phyloP scores from a whole-genome alignment of 92 coral and sea anemone species.

The Ricordea florida region DNA sequence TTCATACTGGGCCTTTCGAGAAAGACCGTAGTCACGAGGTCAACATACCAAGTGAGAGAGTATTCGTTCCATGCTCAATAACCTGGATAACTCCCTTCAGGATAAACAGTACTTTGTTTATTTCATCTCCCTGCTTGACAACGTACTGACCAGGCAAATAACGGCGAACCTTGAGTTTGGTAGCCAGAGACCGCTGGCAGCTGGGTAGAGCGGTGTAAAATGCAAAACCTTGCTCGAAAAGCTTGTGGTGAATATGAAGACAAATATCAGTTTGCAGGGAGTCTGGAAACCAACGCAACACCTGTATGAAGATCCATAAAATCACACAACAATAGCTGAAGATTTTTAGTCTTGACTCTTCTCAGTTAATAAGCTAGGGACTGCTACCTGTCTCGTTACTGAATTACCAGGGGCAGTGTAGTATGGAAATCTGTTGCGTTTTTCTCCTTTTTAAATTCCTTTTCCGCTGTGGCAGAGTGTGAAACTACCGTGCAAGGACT shows the following conservation, averaged over 20 bases:
- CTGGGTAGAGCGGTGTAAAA: conserved; percentile 87
- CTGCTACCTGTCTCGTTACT: too few relatives aligned
- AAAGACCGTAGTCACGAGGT: too few relatives aligned
- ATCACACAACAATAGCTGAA: too few relatives aligned
- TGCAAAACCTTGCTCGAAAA: conserved; percentile 73
- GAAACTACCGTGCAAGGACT: too few relatives aligned
- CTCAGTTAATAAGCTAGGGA: too few relatives aligned
- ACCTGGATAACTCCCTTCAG: conserved; percentile 84
- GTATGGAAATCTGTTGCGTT: too few relatives aligned
- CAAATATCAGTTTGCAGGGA: conserved; percentile 92
- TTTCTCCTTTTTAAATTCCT: too few relatives aligned
- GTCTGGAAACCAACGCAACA: conserved; percentile 82
- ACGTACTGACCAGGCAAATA: conserved; percentile 91
- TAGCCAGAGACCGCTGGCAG: conserved; percentile 87
- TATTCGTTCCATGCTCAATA: conserved; percentile 52
- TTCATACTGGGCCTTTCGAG: too few relatives aligned
- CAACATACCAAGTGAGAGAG: conserved; percentile 79
- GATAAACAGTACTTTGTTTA: conserved; percentile 79
- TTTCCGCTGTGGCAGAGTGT: too few relatives aligned
- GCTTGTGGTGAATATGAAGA: conserved; percentile 77
- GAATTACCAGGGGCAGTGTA: too few relatives aligned
- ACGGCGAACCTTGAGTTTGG: conserved; percentile 70
- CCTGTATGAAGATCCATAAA: too few relatives aligned
- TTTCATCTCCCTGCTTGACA: conserved; percentile 91
- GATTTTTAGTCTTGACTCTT: too few relatives aligned